phyloP scores from a whole-genome alignment of 2,888 invertebrate genomes.

The Rotaria macrura region DNA sequence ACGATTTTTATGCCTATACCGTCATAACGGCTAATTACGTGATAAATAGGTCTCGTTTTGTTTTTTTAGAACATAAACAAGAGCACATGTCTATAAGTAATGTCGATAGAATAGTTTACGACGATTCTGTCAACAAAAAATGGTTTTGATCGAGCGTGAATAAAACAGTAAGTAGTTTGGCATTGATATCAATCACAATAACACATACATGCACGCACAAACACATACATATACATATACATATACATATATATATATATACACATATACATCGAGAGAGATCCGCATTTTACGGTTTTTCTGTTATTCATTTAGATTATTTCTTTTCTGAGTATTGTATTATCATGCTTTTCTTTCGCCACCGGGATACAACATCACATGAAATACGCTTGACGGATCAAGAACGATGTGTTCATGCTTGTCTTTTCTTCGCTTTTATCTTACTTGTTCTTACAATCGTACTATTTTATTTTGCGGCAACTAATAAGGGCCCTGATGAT shows the following conservation, averaged over 20 bases:
- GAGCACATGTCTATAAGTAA: background rate
- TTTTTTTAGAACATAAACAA: background rate
- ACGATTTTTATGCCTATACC: background rate
- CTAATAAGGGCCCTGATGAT: background rate
- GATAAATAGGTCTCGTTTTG: background rate
- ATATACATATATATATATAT: too few relatives aligned
- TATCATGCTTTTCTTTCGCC: background rate
- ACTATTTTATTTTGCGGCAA: conserved; percentile 7
- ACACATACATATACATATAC: too few relatives aligned
- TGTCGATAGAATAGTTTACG: background rate
- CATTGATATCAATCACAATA: background rate
- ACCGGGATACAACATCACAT: background rate
- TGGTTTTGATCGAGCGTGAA: background rate
- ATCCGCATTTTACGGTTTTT: background rate
- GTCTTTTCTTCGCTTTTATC: conserved; percentile 5
- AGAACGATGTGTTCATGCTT: conserved; percentile 6
- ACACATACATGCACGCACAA: background rate
- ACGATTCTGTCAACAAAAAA: background rate
- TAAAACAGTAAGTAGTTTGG: background rate
- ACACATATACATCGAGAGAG: too few relatives aligned
- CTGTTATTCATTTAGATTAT: background rate
- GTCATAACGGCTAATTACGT: background rate
- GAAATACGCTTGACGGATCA: background rate
- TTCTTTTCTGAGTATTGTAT: too few relatives aligned
- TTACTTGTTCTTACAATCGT: background rate